phyloP scores from a whole-genome alignment of 2,797 vertebrate genomes.

The Pseudochirops corinnae region DNA sequence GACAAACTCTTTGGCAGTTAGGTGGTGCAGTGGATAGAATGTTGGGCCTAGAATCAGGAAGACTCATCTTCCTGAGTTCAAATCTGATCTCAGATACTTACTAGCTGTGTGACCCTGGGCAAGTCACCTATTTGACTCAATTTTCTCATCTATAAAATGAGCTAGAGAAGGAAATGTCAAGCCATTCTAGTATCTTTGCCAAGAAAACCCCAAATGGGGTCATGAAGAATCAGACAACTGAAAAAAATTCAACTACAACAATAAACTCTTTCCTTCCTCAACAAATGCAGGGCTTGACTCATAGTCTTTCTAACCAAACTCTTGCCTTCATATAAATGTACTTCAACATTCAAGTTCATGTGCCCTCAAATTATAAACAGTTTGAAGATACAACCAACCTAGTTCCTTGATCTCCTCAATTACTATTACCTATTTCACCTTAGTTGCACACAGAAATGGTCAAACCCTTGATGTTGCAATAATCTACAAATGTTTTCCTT shows the following conservation, averaged over 20 bases:
- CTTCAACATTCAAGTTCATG: neutral
- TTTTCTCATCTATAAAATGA: neutral
- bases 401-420: neutral
- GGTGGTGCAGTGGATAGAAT: neutral
- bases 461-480: neutral
- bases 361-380: neutral
- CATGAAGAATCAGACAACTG: neutral
- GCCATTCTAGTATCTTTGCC: neutral
- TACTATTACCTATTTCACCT: neutral
- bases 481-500: neutral
- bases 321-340: neutral
- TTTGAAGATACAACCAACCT: neutral
- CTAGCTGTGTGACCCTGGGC: neutral
- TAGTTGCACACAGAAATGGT: neutral
- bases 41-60: neutral
- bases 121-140: neutral
- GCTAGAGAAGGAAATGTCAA: neutral
- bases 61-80: neutral
- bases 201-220: neutral
- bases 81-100: neutral
- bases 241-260: neutral
- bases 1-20: neutral
- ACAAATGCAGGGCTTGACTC: neutral
- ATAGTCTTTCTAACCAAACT: neutral
- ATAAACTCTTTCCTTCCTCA: neutral